Evolutionary conservation across 1,140 invertebrate species (phyloP).

Genomic region (Artemia franciscana): DNA sequence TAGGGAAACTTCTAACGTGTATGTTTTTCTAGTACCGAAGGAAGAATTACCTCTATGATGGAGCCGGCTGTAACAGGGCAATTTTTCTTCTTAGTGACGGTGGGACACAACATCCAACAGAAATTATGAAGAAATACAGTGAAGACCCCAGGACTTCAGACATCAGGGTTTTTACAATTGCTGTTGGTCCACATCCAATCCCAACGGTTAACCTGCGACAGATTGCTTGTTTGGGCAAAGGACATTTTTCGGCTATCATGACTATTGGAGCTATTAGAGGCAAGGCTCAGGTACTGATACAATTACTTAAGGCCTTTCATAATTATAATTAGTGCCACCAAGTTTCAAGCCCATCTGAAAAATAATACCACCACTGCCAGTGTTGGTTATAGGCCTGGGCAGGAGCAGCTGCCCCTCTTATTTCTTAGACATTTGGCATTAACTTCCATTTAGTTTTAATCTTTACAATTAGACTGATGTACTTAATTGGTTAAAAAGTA

Average conservation of each 20-base stretch:
- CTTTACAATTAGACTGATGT: too few species aligned
- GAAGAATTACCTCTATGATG: not conserved
- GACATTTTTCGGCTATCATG: slow-evolving; percentile 25
- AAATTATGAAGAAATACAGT: slow-evolving; percentile 27
- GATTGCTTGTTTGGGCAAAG: slow-evolving; percentile 20
- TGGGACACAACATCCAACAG: slow-evolving; percentile 30
- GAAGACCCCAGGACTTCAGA: slow-evolving; percentile 10
- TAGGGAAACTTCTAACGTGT: too few species aligned
- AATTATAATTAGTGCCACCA: too few species aligned
- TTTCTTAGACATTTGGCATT: too few species aligned
- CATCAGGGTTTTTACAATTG: slow-evolving; percentile 20
- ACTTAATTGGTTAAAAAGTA: too few species aligned
- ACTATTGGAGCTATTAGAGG: slow-evolving; percentile 27
- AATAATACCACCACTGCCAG: too few species aligned
- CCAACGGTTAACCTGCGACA: slow-evolving; percentile 20
- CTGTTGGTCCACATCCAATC: slow-evolving; percentile 22
- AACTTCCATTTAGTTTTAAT: too few species aligned
- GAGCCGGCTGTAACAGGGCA: slow-evolving; percentile 29
- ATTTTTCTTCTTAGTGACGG: slow-evolving; percentile 39
- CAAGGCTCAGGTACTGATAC: slow-evolving; percentile 26
- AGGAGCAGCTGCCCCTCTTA: too few species aligned
- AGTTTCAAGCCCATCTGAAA: too few species aligned
- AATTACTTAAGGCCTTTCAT: too few species aligned
- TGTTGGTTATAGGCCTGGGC: too few species aligned
- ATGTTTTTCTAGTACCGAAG: not conserved